Evolutionary conservation across 2,888 invertebrate genomes (phyloP), one percentile per base, ranked within the genome.

Genomic region (Philhelius pedissequus): DNA sequence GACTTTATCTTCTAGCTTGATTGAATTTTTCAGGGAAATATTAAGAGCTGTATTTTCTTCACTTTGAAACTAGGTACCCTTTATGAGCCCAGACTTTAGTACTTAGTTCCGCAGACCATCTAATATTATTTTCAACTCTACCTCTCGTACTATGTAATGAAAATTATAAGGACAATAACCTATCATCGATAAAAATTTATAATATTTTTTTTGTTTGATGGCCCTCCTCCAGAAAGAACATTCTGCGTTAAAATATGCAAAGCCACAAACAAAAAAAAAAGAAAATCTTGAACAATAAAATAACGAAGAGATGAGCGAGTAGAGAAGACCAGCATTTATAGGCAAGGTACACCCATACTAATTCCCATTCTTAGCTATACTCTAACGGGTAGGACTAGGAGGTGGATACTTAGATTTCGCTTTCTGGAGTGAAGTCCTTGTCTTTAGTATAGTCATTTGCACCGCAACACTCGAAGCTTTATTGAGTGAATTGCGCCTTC

Each of bases 221-320:
- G 22, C 2, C 13, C 30, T 50, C 15, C 22, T 45, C 30, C 4
- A 7, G 11, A 15, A 27, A 69, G 54, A 45, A 56, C 54, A 64
- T 43, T 71, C 54, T 27, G 1, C 18, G n/a, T 27, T 40, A 62
- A 73, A 71, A 76, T 71, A 82, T 68, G 66, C 60, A 71, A 76
- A 81, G 45, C 60, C 66, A 30, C 66, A 76, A 68, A 73, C 60
- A 35, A 35, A 66, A 70, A 62, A 76, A 68, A 73, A 68, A 35
- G 43, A 66, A 70, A 62, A 18, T 48, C 70, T 76, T 45, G 9
- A 60, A 38, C 13, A 45, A 43, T 40, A 82, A 71, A 71, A 76
- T 52, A 45, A 58, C 40, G 32, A 54, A 32, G 27, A 45, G 52
- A n/a, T 48, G 32, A 56, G 13, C 35, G 11, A n/a, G n/a, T n/a